Evolutionary conservation across 30 jellyfish, hydroid and myxozoan genomes (phyloP), one percentile per base, ranked within the genome.

Genomic region (Hydractinia echinata): DNA sequence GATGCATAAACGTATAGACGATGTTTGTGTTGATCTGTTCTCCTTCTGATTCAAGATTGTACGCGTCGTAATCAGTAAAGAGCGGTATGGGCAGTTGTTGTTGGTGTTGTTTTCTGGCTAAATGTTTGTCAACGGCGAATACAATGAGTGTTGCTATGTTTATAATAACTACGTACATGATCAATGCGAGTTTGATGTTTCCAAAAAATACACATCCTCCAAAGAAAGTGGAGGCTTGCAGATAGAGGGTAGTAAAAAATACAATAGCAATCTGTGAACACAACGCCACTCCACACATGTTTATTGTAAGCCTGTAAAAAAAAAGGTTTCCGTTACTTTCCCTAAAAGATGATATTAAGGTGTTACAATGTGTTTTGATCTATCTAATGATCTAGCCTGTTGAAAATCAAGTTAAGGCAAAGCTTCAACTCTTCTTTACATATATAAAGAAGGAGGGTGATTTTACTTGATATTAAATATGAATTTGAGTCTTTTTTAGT

Each of bases 131-230:
- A 20, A 67, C 18, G 6, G 54, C 19, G 11, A 80, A 61, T 5
- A 68, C 87, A 61, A 16, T 8, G 15, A 66, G 73, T 80, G 87
- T 51, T 55, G 73, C 61, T 8, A 61, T 61, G 48, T 80, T 80
- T 5, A 80, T 66, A 50, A 80, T 66, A 0, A 80, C 9, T 5
- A 80, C 55, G 83, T 80, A 80, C 51, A 80, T 53, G 48, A 52
- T 55, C 44, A 80, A 54, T 10, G 87, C 87, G 10, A 80, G 30
- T 80, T 48, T 62, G 51, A 80, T 80, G 15, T 61, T 14, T 0
- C 87, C 87, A 80, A 80, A 80, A 55, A 80, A 80, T 4, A 80
- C 87, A 67, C 87, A 80, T 14, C 87, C 87, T 8, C 87, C 87
- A n/a, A 80, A 80, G 58, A 80, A 80, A 9, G 83, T 80, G 16